These are phyloP conservation scores for Plebejus melissa DNA, from an alignment of 2,888 invertebrate species.

Conservation along the genomic window DNA sequence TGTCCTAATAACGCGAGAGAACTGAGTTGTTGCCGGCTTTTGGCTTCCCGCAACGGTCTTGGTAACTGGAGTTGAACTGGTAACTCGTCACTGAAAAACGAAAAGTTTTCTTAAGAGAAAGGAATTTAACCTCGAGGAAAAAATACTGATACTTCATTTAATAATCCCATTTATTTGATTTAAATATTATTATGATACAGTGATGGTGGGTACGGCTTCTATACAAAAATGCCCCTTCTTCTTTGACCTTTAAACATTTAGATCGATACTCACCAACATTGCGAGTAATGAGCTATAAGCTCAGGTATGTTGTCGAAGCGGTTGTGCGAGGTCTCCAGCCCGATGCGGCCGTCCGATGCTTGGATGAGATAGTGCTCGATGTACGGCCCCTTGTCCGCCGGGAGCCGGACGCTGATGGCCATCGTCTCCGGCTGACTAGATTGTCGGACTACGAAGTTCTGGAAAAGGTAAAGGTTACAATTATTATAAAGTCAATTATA, in stretches of 20 bases:
- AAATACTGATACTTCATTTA: too few species aligned
- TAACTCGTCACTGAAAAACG: slow-evolving; percentile 88
- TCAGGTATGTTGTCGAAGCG: slow-evolving; percentile 95
- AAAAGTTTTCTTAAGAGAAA: neutral
- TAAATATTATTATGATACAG: too few species aligned
- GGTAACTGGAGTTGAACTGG: slow-evolving; percentile 94
- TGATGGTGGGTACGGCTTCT: neutral
- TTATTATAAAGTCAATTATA: neutral
- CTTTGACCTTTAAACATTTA: neutral
- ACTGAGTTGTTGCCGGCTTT: slow-evolving; percentile 92
- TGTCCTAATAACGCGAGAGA: slow-evolving; percentile 94
- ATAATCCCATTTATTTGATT: neutral
- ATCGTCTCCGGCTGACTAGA: slow-evolving; percentile 96
- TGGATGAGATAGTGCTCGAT: slow-evolving; percentile 98
- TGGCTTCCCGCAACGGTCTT: slow-evolving; percentile 90
- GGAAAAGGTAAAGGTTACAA: slow-evolving; percentile 44
- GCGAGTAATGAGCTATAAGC: slow-evolving; percentile 95
- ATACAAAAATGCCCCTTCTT: neutral
- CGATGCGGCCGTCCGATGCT: slow-evolving; percentile 87
- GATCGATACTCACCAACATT: slow-evolving; percentile 85
- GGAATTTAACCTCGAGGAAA: neutral
- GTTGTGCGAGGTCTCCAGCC: slow-evolving; percentile 95
- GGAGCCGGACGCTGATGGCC: slow-evolving; percentile 95
- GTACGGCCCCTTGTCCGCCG: slow-evolving; percentile 91
- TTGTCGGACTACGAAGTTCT: slow-evolving; percentile 97